Evolutionary conservation across 2,888 invertebrate genomes (phyloP).

Genomic region (Stenoptilia bipunctidactyla): DNA sequence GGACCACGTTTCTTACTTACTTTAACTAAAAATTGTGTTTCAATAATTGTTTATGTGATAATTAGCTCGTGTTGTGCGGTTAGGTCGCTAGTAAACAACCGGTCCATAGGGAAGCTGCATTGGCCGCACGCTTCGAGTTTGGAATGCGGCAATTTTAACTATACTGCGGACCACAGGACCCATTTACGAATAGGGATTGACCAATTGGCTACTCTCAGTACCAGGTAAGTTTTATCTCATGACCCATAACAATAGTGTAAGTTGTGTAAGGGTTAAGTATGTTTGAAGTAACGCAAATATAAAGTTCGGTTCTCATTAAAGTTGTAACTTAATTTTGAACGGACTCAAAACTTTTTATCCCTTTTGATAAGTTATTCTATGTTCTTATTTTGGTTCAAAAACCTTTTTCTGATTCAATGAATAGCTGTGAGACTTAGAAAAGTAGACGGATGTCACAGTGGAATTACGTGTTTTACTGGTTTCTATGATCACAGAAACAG

Average conservation of each 20-base stretch:
- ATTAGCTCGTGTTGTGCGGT: constrained; percentile 23
- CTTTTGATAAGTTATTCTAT: no score
- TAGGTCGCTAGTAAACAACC: constrained; percentile 37
- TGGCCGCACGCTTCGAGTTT: constrained; percentile 52
- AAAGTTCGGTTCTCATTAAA: no score
- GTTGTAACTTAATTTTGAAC: no score
- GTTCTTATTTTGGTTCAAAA: no score
- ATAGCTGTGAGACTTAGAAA: no score
- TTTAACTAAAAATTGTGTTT: constrained; percentile 22
- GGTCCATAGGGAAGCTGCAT: constrained; percentile 64
- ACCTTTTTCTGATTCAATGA: no score
- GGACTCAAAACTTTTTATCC: no score
- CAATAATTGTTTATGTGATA: constrained; percentile 55
- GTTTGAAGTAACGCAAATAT: no score
- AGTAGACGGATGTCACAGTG: not conserved
- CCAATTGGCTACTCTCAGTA: constrained; percentile 29
- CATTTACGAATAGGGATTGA: constrained; percentile 54
- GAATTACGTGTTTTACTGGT: constrained; percentile 1
- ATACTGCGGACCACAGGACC: constrained; percentile 59
- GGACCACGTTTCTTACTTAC: constrained; percentile 29
- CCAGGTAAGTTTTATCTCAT: constrained; percentile 35
- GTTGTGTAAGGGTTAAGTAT: no score
- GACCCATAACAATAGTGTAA: no score
- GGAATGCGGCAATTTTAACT: constrained; percentile 71
- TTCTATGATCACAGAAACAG: not conserved